Evolutionary conservation across 2,797 vertebrate genomes (phyloP), one percentile per base, ranked within the genome.

Genomic region (Melanogrammus aeglefinus): DNA sequence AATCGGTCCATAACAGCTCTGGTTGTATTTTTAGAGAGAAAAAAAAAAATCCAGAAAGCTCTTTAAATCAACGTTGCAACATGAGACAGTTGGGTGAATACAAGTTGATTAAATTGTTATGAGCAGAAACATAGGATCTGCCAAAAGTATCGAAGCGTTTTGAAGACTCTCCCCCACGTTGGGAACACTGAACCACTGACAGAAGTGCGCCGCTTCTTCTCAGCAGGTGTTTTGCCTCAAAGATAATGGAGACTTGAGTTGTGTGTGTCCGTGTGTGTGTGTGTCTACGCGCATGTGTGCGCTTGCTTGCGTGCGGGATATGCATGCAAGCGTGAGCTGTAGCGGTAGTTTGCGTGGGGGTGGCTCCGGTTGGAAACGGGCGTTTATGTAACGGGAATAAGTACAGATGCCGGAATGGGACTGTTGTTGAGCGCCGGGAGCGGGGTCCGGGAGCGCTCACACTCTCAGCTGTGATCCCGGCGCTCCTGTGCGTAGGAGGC

Each of bases 401-500:
- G 91, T 90, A 88, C 84, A 87, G 86, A 89, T 91, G 89, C 84
- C 86, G 90, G 90, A 90, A 89, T 91, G 84, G 89, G 88, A 92
- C 88, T 85, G 57, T 24, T 66, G 57, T 27, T 66, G 57, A 66
- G 57, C 18, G 51, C 51, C 51, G 21, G 18, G 6, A 57, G 51
- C 18, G 1, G 10, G n/a, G 24, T 10, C 63, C 80, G 86, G 79
- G 35, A 36, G 80, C 86, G 84, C 83, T 90, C 81, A 27, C 41
- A 79, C 86, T 82, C 83, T 78, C 57, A 81, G 82, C 63, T 83
- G 80, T 85, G 92, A 89, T 93, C 91, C 91, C 77, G 80, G 76
- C 88, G 88, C 86, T 93, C 80, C 77, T 73, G 16, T 89, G 92
- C 93, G 94, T 94, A 93, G 93, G 94, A 91, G 93, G 92, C 82